Conservation (phyloP, 1,140 invertebrate genomes). For the Temnothorax nylanderi region DNA sequence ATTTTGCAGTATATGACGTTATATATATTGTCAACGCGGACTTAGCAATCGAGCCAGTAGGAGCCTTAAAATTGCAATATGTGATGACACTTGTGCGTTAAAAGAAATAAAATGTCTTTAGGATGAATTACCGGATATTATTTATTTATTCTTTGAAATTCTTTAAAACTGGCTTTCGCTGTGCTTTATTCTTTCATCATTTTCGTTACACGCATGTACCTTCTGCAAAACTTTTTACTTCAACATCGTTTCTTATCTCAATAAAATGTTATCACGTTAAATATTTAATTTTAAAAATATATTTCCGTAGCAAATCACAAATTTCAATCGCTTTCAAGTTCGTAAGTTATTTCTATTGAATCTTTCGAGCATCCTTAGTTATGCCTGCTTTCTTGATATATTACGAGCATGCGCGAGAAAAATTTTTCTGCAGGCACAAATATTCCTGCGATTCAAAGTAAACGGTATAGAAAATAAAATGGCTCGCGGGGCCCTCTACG, state of each 20-base stretch:
- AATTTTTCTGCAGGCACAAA: neutral
- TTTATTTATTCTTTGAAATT: too few relatives aligned
- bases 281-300: neutral
- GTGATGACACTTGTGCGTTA: neutral
- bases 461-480: slow-evolving; percentile 59
- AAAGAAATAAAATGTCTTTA: too few relatives aligned
- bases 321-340: neutral
- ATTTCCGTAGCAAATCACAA: neutral
- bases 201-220: too few relatives aligned
- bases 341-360: neutral
- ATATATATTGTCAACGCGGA: too few relatives aligned
- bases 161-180: too few relatives aligned
- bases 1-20: too few relatives aligned
- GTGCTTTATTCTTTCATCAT: too few relatives aligned
- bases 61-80: slow-evolving; percentile 30
- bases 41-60: too few relatives aligned
- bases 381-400: neutral
- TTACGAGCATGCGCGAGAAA: neutral
- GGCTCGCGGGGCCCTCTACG: slow-evolving; percentile 6
- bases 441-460: slow-evolving; percentile 48
- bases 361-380: neutral
- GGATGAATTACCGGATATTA: too few relatives aligned
- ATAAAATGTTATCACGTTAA: neutral
- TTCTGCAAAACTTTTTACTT: neutral
- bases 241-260: neutral